Percentiles rank a stretch among this genome's conserved stretches.
These are phyloP conservation scores for Notolepis coatsorum DNA, from an alignment of 2,797 vertebrate genomes.

Conservation along the genomic window DNA sequence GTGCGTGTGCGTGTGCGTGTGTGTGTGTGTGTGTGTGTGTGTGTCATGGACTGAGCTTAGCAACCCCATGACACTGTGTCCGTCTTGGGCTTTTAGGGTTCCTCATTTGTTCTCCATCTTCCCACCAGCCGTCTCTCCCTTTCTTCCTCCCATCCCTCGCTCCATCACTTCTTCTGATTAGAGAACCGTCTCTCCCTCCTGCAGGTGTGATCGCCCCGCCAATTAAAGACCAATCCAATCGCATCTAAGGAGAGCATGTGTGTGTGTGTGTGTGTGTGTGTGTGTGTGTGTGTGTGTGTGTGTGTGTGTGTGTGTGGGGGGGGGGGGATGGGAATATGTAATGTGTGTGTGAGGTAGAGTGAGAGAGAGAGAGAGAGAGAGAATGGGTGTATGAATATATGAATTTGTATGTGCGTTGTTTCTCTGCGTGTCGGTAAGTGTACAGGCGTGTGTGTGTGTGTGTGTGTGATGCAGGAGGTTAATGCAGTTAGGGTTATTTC, in stretches of 20 bases:
- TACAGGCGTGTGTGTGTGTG: background rate
- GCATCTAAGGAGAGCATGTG: conserved; percentile 89
- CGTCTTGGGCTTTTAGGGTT: conserved; percentile 51
- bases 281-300: conserved; percentile 4
- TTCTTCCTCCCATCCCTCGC: conserved; percentile 43
- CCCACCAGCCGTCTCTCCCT: conserved; percentile 27
- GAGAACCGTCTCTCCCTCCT: conserved; percentile 71
- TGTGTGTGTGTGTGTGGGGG: conserved; percentile 34
- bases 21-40: conserved; percentile 5
- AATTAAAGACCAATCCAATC: conserved; percentile 99
- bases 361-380: background rate
- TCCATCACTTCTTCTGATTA: conserved; percentile 79
- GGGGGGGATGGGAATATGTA: conserved; percentile 47
- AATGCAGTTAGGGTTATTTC: conserved; percentile 99
- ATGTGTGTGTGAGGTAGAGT: conserved; percentile 29
- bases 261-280: conserved; percentile 46
- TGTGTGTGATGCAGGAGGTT: conserved; percentile 92
- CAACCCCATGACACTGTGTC: conserved; percentile 52
- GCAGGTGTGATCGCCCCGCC: conserved; percentile 85
- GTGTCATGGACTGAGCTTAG: conserved; percentile 27
- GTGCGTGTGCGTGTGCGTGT: conserved; percentile 18
- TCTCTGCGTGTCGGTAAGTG: conserved; percentile 18
- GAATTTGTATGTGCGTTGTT: conserved; percentile 6
- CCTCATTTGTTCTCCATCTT: conserved; percentile 66
- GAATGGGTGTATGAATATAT: background rate